Conservation (phyloP, 23 tunicate species). For the Styela plicata region DNA sequence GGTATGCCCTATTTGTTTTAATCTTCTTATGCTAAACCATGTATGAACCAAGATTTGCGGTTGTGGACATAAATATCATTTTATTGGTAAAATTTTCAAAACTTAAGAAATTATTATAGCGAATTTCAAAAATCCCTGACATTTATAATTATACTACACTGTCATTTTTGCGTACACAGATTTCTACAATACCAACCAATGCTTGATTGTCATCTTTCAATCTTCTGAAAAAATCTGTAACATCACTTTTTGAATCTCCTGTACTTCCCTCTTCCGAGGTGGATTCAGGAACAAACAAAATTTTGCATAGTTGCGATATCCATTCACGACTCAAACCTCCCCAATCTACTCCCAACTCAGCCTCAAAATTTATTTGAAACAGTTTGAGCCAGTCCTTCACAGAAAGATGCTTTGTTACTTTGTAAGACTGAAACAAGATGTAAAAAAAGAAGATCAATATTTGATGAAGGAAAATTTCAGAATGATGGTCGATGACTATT, state of each 20-base stretch:
- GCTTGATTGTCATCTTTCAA: conserved; percentile 87
- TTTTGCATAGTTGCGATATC: conserved; percentile 64
- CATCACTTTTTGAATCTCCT: conserved; percentile 31
- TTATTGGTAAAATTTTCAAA: too few relatives aligned
- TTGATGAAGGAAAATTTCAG: too few relatives aligned
- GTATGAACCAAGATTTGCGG: too few relatives aligned
- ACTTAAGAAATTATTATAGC: too few relatives aligned
- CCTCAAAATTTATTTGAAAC: conserved; percentile 54
- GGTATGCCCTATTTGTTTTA: too few relatives aligned
- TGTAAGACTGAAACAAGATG: conserved; percentile 61
- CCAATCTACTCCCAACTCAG: conserved; percentile 80
- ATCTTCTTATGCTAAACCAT: too few relatives aligned
- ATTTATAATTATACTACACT: too few relatives aligned
- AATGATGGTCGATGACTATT: too few relatives aligned
- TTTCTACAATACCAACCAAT: conserved; percentile 62
- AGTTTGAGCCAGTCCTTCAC: conserved; percentile 46
- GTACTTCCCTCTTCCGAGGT: conserved; percentile 19
- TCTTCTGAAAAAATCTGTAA: conserved; percentile 53
- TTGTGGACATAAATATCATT: too few relatives aligned
- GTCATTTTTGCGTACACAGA: too few relatives aligned
- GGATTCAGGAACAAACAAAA: conserved; percentile 27
- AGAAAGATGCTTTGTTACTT: conserved; percentile 52
- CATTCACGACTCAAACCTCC: conserved; percentile 90
- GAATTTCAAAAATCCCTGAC: too few relatives aligned
- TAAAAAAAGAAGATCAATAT: too few relatives aligned